Conservation (phyloP, 2,888 invertebrate genomes). For the Lapara coniferarum region DNA sequence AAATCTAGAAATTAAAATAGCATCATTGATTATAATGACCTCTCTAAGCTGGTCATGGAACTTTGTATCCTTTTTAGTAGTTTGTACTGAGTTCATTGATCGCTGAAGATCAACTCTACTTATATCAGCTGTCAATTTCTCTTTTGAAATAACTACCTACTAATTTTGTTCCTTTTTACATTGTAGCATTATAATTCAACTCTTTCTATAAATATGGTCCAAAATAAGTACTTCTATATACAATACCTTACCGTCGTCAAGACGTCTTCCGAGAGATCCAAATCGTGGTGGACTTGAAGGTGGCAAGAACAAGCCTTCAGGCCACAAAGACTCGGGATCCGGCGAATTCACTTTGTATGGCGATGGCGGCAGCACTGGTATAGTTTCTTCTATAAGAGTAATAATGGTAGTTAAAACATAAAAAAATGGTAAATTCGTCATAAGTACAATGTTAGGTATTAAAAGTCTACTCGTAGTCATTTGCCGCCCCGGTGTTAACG, state of each 20-base stretch:
- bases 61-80: too few species aligned
- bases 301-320: conserved; percentile 80
- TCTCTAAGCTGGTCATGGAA: too few species aligned
- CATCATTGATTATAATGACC: too few species aligned
- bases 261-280: conserved; percentile 57
- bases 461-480: too few species aligned
- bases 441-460: neutral
- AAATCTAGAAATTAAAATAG: neutral
- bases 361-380: conserved; percentile 73
- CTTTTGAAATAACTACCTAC: too few species aligned
- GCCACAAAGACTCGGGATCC: conserved; percentile 83
- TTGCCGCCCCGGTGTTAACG: too few species aligned
- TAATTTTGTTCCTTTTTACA: too few species aligned
- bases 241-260: conserved; percentile 65
- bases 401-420: neutral
- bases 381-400: conserved; percentile 52
- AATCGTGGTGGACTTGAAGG: conserved; percentile 64
- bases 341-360: conserved; percentile 80
- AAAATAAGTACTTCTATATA: conserved; percentile 37
- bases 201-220: too few species aligned
- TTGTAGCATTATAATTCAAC: too few species aligned
- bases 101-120: too few species aligned
- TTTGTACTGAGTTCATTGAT: too few species aligned
- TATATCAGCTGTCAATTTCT: too few species aligned
- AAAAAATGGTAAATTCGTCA: neutral